Evolutionary conservation across 1,140 invertebrate species (phyloP), one percentile per base, ranked within the genome.

Genomic region (Sycophila sp.): DNA sequence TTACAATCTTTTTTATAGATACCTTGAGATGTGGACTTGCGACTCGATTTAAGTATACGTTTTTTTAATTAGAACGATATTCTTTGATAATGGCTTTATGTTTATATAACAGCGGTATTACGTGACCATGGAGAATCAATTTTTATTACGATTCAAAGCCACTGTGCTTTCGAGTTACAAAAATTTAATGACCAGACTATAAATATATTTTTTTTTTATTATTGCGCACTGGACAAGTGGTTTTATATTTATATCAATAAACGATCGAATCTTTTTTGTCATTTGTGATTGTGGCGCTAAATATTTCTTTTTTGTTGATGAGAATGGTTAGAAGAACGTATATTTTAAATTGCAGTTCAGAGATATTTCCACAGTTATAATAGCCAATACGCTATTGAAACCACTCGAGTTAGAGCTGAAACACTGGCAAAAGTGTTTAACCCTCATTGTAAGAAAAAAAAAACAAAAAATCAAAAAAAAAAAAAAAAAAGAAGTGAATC

Each of bases 401-500:
- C 69, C 69, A 70, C 51, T 64, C 58, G 26, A 51, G 62, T 69
- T 76, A 72, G 56, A 69, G 51, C 65, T 71, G 72, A 70, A 75
- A 75, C 71, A 73, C 68, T 71, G 38, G 40, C 71, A 64, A 71
- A 69, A 69, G 74, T 69, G n/a, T 75, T 70, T 8, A 67, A 73
- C 51, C 58, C 49, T 73, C 69, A 58, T 69, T 69, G 67, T 59
- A 71, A 70, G 13, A 63, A 19, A 65, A 69, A 64, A 55, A 67
- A 62, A 40, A 15, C 7, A 59, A 42, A 56, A 69, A 63, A 59
- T 38, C 26, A 36, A 59, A 34, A 56, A 30, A 32, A 22, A 19
- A 66, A 59, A 38, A 24, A 42, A 53, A 64, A 55, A 63, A 64
- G 24, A 65, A 24, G 49, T 38, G 64, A 38, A 60, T 68, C 60